A percentile compares a stretch with the other conserved stretches of the same genome.
phyloP scores from a whole-genome alignment of 2,888 invertebrate species.

The Dolichopus griseipennis region DNA sequence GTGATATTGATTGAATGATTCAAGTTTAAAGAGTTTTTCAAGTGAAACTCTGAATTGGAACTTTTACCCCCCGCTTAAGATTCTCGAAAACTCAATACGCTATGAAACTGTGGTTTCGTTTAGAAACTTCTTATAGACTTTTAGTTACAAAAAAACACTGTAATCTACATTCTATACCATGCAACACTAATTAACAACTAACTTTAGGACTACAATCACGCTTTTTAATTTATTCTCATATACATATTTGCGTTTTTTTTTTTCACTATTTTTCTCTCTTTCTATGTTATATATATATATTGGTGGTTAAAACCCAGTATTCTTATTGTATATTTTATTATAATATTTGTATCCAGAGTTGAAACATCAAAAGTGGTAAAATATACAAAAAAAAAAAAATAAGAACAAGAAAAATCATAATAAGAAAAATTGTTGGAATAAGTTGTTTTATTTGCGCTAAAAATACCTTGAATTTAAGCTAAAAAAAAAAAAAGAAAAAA shows the following conservation, averaged over 20 bases:
- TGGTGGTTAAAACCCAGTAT: background rate
- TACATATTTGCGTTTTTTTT: background rate
- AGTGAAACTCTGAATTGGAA: too few relatives aligned
- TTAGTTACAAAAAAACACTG: too few relatives aligned
- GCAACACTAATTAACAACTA: background rate
- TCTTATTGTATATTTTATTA: background rate
- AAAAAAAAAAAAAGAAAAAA: background rate
- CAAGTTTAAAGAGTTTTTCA: too few relatives aligned
- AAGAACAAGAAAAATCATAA: background rate
- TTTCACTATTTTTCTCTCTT: background rate
- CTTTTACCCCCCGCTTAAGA: too few relatives aligned
- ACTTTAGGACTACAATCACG: background rate
- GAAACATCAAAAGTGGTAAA: background rate
- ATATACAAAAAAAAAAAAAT: background rate
- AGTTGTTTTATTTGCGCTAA: conserved; percentile 7
- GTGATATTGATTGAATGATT: too few relatives aligned
- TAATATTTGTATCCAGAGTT: background rate
- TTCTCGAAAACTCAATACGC: too few relatives aligned
- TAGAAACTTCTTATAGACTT: too few relatives aligned
- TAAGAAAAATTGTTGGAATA: background rate
- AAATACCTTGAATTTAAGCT: conserved; percentile 9
- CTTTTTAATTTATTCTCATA: background rate
- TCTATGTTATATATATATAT: background rate
- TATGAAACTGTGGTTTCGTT: too few relatives aligned
- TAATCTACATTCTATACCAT: too few relatives aligned